Percentiles rank a stretch among this genome's conserved stretches.
phyloP scores from a whole-genome alignment of 2,797 vertebrate species.

The Gephyroberyx darwinii region DNA sequence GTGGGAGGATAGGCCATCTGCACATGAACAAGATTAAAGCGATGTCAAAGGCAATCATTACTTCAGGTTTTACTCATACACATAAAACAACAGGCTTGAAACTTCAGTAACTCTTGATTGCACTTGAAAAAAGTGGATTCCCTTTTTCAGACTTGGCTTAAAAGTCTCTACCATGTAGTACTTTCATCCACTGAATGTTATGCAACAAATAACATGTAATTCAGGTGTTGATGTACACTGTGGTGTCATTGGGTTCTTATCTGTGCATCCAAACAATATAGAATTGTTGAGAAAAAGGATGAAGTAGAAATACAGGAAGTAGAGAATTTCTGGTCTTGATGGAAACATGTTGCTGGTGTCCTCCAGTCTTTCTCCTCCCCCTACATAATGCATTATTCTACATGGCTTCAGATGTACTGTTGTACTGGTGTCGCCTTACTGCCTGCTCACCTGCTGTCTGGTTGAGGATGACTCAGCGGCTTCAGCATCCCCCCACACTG shows the following conservation, averaged over 20 bases:
- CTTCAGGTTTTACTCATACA: background rate
- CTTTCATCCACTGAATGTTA: background rate
- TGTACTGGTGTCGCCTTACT: conserved; percentile 51
- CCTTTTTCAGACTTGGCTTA: background rate
- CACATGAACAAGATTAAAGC: background rate
- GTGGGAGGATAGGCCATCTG: background rate
- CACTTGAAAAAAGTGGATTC: background rate
- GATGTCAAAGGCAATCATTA: background rate
- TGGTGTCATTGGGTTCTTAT: background rate
- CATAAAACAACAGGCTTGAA: background rate
- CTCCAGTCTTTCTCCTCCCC: background rate
- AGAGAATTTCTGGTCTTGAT: background rate
- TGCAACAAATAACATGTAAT: background rate
- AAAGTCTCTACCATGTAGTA: background rate
- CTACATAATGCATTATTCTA: conserved; percentile 54
- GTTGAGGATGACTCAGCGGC: conserved; percentile 55
- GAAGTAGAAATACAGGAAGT: background rate
- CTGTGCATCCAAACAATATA: no score
- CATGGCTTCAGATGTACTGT: conserved; percentile 16
- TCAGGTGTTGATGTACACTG: background rate
- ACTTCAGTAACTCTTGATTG: background rate
- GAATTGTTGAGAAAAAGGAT: background rate
- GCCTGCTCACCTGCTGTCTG: conserved; percentile 13
- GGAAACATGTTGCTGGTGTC: background rate
- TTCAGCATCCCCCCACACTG: conserved; percentile 22